Evolutionary conservation across 2,888 invertebrate genomes (phyloP), one percentile per base, ranked within the genome.

Genomic region (Lathronympha strigana): DNA sequence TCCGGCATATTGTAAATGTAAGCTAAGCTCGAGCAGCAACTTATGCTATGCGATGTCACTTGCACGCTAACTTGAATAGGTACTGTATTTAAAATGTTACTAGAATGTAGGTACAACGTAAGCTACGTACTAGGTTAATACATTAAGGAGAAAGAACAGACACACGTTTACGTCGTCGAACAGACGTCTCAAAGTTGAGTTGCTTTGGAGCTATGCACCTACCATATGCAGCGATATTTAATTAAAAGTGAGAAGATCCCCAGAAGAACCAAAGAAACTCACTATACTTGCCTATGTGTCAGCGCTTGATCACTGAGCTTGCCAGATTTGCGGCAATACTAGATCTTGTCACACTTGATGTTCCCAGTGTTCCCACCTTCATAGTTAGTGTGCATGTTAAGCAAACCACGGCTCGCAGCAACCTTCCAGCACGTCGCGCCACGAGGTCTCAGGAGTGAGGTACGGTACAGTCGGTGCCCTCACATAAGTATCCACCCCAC

Each of bases 291-390:
- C n/a, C n/a, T n/a, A n/a, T n/a, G n/a, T n/a, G n/a, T n/a, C n/a
- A n/a, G n/a, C n/a, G n/a, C n/a, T n/a, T n/a, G n/a, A n/a, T n/a
- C n/a, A n/a, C n/a, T n/a, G n/a, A n/a, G 89, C 79, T 94, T 94
- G 79, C 94, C 94, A n/a, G 94, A 94, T 9, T 94, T 94, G 58
- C 94, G 89, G 73, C 94, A 94, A 78, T 94, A 94, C 74, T 94
- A n/a, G n/a, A n/a, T n/a, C n/a, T 17, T 31, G 15, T 38, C 33
- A 33, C 15, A 40, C 38, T 19, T 17, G n/a, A n/a, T n/a, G n/a
- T n/a, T n/a, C n/a, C n/a, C n/a, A n/a, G 11, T 38, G 11, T 31
- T 69, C 76, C 76, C 76, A 94, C 93, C 94, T 85, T 93, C 93
- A 71, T 90, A 92, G 25, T 86, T 83, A 0, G 93, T 93, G 73